phyloP scores from a whole-genome alignment of 2,113 vertebrate species.

The Limnothrissa miodon region DNA sequence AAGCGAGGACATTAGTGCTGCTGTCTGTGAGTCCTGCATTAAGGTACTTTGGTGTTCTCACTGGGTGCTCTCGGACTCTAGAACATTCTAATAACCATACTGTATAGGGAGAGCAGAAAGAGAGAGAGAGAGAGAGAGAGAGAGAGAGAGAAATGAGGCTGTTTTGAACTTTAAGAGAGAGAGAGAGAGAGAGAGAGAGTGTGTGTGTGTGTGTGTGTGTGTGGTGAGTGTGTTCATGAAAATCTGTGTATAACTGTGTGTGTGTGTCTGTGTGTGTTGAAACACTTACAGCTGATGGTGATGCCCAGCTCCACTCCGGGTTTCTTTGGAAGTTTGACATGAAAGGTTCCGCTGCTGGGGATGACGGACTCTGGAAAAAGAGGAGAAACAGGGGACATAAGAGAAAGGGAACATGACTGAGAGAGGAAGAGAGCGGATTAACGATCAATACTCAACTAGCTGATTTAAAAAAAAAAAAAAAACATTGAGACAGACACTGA shows the following conservation, averaged over 20 bases:
- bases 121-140: too few relatives aligned
- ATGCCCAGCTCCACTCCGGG: slow-evolving; percentile 96
- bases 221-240: not conserved
- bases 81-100: too few relatives aligned
- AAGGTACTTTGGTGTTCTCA: too few relatives aligned
- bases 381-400: not conserved
- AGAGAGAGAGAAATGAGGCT: not conserved
- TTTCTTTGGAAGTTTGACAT: slow-evolving; percentile 97
- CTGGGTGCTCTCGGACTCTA: too few relatives aligned
- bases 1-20: too few relatives aligned
- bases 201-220: not conserved
- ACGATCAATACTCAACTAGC: too few relatives aligned
- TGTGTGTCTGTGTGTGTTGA: not conserved
- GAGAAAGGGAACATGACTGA: not conserved
- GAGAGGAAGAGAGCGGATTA: slow-evolving; percentile 30
- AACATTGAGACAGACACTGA: not conserved
- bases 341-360: slow-evolving; percentile 96
- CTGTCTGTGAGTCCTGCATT: too few relatives aligned
- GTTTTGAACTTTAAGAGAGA: not conserved
- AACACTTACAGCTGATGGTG: slow-evolving; percentile 71
- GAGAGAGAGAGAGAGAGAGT: not conserved
- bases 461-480: not conserved
- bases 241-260: not conserved
- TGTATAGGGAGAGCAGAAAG: too few relatives aligned
- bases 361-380: slow-evolving; percentile 83